Base-by-base conservation (phyloP, 2,888 invertebrate species). In the Caprella mutica region DNA sequence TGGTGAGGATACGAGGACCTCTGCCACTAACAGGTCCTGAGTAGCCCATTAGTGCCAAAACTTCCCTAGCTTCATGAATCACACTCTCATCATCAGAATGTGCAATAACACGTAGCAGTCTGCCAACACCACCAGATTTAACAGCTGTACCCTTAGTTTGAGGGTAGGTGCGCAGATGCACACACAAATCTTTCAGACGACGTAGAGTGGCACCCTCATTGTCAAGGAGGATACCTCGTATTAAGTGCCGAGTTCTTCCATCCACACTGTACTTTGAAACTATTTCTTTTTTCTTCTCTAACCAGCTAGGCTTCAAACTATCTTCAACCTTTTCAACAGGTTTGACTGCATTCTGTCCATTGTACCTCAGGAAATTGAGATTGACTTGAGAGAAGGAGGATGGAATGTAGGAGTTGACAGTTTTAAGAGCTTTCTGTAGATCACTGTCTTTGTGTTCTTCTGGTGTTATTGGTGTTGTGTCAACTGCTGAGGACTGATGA, bases 1-100 rank as follows among this genome's bases (percentile, higher is more conserved):
- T 85, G 0, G 87, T 77, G 52, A 93, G 76, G 55, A 93, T 80
- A 69, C 84, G 77, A 46, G 91, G 83, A 1, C 92, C 91, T 27
- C 77, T 77, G 1, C 82, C 81, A 56, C 78, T 78, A 4, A 84
- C 76, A 5, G 86, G 82, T 46, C 80, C 80, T 1, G 78, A 72
- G 70, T 85, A 77, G 0, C 90, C 90, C 65, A 88, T 71, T 58
- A 87, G 72, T 1, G 85, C 80, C 71, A 83, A 72, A 61, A 82
- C 82, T 76, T 79, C 77, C 65, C 75, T 69, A n/a, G 73, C 69
- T n/a, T 70, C 70, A 52, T 69, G 66, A 50, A 68, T 67, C 14
- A 75, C 66, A 66, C 71, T 67, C 55, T 70, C 61, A 69, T 77
- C 71, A 59, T 70, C 53, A n/a, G 65, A 59, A n/a, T 52, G 24